Percentiles rank a stretch among this genome's conserved stretches.
Evolutionary conservation across 1,140 invertebrate species (phyloP).

Genomic region (Olivierus martensii): DNA sequence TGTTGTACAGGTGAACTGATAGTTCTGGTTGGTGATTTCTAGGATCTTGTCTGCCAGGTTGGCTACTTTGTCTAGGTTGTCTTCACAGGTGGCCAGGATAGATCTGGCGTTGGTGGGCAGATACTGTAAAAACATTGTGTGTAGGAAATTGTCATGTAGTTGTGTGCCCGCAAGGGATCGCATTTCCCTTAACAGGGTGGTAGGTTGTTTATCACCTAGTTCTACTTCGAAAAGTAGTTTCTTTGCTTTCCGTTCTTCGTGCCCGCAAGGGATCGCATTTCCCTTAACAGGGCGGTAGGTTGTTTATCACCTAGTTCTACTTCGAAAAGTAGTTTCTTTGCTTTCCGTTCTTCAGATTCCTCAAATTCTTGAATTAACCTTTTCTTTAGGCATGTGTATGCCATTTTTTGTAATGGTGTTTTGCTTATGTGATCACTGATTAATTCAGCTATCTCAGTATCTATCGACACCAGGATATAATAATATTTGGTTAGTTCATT

Average conservation of each 20-base stretch:
- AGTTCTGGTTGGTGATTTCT: too few relatives aligned
- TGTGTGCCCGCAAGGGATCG: too few relatives aligned
- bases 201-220: too few relatives aligned
- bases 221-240: background rate
- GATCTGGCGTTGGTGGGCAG: background rate
- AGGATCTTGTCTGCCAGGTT: background rate
- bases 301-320: slow-evolving; percentile 1
- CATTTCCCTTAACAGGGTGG: too few relatives aligned
- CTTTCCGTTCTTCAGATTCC: background rate
- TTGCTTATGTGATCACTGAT: background rate
- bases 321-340: background rate
- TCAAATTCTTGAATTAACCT: background rate
- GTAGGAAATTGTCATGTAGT: background rate
- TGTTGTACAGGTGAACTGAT: too few relatives aligned
- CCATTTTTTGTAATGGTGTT: background rate
- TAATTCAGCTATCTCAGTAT: background rate
- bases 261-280: background rate
- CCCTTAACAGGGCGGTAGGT: background rate
- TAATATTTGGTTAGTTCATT: slow-evolving; percentile 17
- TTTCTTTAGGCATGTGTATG: background rate
- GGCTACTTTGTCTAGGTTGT: background rate
- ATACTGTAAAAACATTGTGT: background rate
- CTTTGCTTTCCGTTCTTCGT: too few relatives aligned
- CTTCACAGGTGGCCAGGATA: background rate
- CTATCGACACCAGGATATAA: background rate